Percentiles rank a stretch among this genome's conserved stretches.
Conservation (phyloP, 1,140 invertebrate genomes). For the Holotrichia oblita region DNA sequence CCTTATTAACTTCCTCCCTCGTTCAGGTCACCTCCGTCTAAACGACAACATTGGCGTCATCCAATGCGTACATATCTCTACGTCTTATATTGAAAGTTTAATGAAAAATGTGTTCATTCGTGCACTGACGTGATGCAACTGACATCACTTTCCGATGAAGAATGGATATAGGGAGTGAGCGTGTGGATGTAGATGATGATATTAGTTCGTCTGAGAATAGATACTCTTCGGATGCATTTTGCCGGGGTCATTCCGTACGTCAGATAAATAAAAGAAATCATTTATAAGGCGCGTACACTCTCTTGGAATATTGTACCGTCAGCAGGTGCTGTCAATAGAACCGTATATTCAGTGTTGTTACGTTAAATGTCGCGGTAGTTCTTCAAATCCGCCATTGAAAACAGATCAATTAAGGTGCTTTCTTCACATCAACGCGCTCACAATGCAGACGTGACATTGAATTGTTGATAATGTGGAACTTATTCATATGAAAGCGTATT, state of each 20-base stretch:
- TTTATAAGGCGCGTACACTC: constrained; percentile 5
- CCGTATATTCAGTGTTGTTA: not conserved
- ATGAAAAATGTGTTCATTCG: constrained; percentile 27
- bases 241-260: constrained; percentile 17
- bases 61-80: not conserved
- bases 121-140: constrained; percentile 8
- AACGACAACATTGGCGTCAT: not conserved
- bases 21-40: not conserved
- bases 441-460: not conserved
- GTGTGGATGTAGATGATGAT: not conserved
- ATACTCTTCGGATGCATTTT: not conserved
- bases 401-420: constrained; percentile 3
- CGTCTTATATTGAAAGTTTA: constrained; percentile 13
- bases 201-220: constrained; percentile 14
- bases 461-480: not conserved
- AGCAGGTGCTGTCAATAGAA: not conserved
- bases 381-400: not conserved
- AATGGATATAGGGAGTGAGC: constrained; percentile 1
- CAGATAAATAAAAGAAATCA: constrained; percentile 34
- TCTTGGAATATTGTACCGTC: not conserved
- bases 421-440: not conserved
- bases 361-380: not conserved
- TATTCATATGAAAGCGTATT: not conserved
- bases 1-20: not conserved
- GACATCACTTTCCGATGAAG: not conserved